These are phyloP conservation scores for Nothoprocta perdicaria DNA, from an alignment of 2,113 vertebrate species.

Conservation along the genomic window DNA sequence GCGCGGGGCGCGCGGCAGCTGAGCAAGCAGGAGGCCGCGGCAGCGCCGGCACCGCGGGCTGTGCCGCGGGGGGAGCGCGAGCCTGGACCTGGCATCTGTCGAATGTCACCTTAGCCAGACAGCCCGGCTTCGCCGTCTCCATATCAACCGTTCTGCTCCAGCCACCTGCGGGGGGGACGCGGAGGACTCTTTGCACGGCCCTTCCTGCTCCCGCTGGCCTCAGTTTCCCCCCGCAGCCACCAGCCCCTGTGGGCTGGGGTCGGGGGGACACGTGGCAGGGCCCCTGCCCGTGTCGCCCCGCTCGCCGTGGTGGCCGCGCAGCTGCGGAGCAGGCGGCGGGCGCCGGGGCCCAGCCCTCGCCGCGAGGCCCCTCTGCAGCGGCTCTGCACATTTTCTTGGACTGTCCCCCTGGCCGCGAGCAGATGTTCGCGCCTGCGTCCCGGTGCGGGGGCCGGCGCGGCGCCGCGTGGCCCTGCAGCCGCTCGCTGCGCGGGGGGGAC, in stretches of 20 bases:
- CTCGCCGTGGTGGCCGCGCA: not conserved
- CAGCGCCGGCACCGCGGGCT: not conserved
- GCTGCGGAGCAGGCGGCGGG: not conserved
- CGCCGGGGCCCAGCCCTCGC: not conserved
- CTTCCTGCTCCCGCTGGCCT: not conserved
- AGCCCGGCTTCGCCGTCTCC: constrained; percentile 68
- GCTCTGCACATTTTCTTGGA: constrained; percentile 19
- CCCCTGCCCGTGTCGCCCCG: not conserved
- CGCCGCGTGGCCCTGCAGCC: not conserved
- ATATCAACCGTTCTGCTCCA: constrained; percentile 72
- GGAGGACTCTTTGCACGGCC: not conserved
- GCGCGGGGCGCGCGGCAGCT: too few species aligned
- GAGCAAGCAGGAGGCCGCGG: not conserved
- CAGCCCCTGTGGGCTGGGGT: too few species aligned
- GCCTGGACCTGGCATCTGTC: constrained; percentile 65
- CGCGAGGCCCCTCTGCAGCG: constrained; percentile 12
- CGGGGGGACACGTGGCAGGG: not conserved
- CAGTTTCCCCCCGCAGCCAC: not conserved
- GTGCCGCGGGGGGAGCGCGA: not conserved
- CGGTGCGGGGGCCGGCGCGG: not conserved
- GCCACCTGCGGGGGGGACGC: constrained; percentile 56
- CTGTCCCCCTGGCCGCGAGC: constrained; percentile 49
- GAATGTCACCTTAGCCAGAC: constrained; percentile 69
- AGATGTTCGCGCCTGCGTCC: constrained; percentile 54
- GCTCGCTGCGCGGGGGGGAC: not conserved